phyloP scores from a whole-genome alignment of 2,797 vertebrate species.

The Halcyon chelicuti region DNA sequence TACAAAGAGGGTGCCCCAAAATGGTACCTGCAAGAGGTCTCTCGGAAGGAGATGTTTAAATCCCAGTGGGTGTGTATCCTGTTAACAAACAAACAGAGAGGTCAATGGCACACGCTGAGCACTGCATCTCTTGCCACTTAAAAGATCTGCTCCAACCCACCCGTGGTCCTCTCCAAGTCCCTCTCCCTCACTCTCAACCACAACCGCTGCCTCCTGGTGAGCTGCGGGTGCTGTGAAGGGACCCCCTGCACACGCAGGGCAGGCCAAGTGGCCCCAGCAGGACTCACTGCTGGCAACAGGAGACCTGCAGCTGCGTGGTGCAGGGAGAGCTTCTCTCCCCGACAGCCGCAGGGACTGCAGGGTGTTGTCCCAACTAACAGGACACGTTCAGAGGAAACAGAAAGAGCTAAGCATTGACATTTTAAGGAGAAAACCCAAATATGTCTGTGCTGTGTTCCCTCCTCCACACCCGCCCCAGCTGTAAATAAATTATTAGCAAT shows the following conservation, averaged over 20 bases:
- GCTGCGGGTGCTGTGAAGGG: not conserved
- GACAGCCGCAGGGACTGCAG: not conserved
- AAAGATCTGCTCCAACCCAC: not conserved
- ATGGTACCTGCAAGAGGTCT: conserved; percentile 83
- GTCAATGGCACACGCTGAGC: conserved; percentile 17
- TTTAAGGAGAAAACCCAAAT: not conserved
- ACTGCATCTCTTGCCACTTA: not conserved
- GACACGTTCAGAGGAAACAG: not conserved
- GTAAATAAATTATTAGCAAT: conserved; percentile 60
- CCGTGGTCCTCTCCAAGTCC: not conserved
- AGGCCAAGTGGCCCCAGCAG: not conserved
- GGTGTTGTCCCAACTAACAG: not conserved
- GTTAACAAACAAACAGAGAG: conserved; percentile 49
- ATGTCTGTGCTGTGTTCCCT: not conserved
- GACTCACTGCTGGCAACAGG: not conserved
- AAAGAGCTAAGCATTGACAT: not conserved
- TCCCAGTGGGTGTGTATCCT: conserved; percentile 86
- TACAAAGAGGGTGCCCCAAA: conserved; percentile 30
- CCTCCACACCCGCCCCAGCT: not conserved
- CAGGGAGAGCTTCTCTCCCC: not conserved
- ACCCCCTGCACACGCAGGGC: rapidly evolving
- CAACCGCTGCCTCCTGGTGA: rapidly evolving
- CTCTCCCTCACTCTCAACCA: not conserved
- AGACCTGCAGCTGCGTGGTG: not conserved
- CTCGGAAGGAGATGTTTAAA: conserved; percentile 85